Evolutionary conservation across 2,113 vertebrate genomes (phyloP).

Genomic region (Varanus komodoensis): DNA sequence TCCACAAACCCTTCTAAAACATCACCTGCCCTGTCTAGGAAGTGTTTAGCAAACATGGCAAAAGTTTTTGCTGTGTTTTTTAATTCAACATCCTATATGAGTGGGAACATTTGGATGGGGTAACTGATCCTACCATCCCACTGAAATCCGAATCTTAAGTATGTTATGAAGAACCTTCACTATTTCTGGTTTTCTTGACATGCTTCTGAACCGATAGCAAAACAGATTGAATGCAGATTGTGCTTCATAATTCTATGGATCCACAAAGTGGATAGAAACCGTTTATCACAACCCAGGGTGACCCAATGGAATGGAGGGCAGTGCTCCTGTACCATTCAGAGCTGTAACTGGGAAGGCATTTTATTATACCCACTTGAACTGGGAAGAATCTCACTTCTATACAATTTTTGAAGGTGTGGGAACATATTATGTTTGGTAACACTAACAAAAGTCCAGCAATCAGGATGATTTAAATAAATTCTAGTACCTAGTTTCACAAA

Average conservation of each 20-base stretch:
- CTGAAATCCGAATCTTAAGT: not conserved
- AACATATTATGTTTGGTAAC: not conserved
- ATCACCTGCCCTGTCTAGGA: constrained; percentile 56
- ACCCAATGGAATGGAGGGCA: not conserved
- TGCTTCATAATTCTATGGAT: not conserved
- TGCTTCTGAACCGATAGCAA: not conserved
- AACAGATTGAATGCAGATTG: not conserved
- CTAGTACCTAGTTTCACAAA: not conserved
- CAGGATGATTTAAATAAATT: not conserved
- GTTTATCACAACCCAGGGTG: not conserved
- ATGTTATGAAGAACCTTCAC: not conserved
- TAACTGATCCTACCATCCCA: constrained; percentile 27
- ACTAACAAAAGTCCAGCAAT: not conserved
- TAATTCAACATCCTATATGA: constrained; percentile 57
- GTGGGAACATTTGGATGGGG: constrained; percentile 22
- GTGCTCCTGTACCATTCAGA: not conserved
- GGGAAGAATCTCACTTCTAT: not conserved
- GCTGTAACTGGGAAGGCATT: not conserved
- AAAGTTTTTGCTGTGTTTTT: constrained; percentile 62
- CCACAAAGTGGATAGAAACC: not conserved
- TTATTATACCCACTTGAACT: not conserved
- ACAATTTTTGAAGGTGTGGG: not conserved
- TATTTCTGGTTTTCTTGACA: not conserved
- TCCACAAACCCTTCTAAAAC: constrained; percentile 31
- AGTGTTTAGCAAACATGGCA: constrained; percentile 72